phyloP scores from a whole-genome alignment of 2,113 vertebrate species.

The Emydura subglobosa region DNA sequence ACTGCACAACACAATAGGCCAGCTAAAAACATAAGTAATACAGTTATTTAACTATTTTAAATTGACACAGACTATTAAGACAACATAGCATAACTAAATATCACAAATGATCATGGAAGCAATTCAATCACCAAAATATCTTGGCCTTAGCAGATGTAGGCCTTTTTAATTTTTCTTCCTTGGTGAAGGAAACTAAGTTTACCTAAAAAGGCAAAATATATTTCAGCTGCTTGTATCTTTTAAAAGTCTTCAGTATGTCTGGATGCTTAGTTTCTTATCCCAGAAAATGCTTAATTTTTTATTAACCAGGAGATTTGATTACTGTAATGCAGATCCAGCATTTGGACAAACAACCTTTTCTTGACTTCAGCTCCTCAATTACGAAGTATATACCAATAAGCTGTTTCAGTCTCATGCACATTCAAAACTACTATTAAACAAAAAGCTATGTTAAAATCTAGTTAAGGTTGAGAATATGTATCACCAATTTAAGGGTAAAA shows the following conservation, averaged over 20 bases:
- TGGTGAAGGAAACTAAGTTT: constrained; percentile 36
- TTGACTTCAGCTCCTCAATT: background rate
- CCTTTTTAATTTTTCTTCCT: constrained; percentile 33
- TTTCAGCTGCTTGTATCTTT: constrained; percentile 7
- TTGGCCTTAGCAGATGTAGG: background rate
- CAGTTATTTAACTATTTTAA: constrained; percentile 43
- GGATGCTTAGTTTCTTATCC: background rate
- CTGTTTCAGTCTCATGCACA: background rate
- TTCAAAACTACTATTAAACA: background rate
- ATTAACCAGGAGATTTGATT: background rate
- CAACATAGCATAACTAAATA: constrained; percentile 12
- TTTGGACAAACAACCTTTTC: background rate
- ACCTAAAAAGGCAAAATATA: constrained; percentile 55
- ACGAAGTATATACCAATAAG: background rate
- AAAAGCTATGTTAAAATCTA: background rate
- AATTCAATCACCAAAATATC: background rate
- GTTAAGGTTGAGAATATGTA: background rate
- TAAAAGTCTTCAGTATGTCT: constrained; percentile 19
- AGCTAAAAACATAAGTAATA: constrained; percentile 83
- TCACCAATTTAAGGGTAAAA: background rate
- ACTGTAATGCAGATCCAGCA: constrained; percentile 5
- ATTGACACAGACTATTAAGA: constrained; percentile 23
- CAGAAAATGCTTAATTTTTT: constrained; percentile 30
- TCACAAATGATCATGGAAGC: constrained; percentile 14
- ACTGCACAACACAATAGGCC: constrained; percentile 98